Evolutionary conservation across 2,888 invertebrate species (phyloP), one percentile per base, ranked within the genome.

Genomic region (Oxystoma pomonae): DNA sequence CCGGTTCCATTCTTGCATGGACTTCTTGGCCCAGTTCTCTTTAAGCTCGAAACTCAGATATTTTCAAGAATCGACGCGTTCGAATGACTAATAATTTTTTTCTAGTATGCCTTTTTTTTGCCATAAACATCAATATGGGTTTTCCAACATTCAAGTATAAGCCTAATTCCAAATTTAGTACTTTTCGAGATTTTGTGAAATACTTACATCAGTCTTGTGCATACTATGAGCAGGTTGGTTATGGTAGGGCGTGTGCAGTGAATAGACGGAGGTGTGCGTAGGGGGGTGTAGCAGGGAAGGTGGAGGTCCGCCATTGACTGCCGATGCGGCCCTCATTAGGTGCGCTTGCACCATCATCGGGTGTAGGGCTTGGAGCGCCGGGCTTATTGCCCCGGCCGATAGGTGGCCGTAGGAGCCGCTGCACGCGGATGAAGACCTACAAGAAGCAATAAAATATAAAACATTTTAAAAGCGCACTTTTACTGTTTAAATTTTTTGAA

Each of bases 371-470:
- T 90, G 87, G 58, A 94, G 82, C 0, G 94, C 92, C 16, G 95
- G 95, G 71, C 94, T 94, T 80, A 95, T 88, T n/a, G 93, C 91
- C 19, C 73, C 94, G 72, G 96, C 96, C 69, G 96, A 96, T 68
- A 98, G 87, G 82, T 98, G 98, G 18, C 97, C 97, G 84, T 97
- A 97, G 67, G 96, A 96, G 56, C 97, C 97, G 73, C 96, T 96
- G 2, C 94, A 92, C 50, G 65, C 68, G 22, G 93, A 90, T 16
- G 92, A 92, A 65, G 93, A 92, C 68, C 95, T 84, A 0, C 94
- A 94, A 17, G 94, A 90, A 75, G 90, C 90, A 70, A 90, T 89
- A 70, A 90, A 85, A n/a, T n/a, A n/a, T n/a, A n/a, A n/a, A n/a
- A n/a, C n/a, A n/a, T n/a, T n/a, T n/a, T n/a, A n/a, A n/a, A n/a